Conservation (phyloP, 2,888 invertebrate species). For the Lymantria dispar region DNA sequence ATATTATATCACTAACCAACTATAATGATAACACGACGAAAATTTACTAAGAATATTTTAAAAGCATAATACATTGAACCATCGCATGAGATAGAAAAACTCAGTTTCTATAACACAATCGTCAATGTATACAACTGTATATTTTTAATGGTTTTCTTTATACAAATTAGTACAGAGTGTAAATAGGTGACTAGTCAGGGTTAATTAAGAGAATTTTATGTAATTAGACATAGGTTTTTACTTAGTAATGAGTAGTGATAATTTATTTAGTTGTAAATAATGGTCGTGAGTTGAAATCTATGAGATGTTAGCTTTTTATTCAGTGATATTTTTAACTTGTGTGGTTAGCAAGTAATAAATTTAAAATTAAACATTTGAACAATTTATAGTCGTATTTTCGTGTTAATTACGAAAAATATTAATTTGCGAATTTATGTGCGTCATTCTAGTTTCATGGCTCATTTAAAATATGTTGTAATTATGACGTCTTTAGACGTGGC, state of each 20-base stretch:
- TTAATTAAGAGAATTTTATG: slow-evolving; percentile 32
- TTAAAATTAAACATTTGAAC: not conserved
- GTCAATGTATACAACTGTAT: not conserved
- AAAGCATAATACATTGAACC: not conserved
- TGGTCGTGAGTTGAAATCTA: slow-evolving; percentile 10
- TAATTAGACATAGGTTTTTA: slow-evolving; percentile 37
- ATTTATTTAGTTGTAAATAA: slow-evolving; percentile 13
- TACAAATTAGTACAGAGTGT: not conserved
- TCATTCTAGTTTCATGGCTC: no score
- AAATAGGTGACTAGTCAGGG: slow-evolving; percentile 16
- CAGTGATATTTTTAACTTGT: slow-evolving; percentile 4
- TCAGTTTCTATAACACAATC: not conserved
- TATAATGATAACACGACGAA: not conserved
- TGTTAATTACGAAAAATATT: no score
- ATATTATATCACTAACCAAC: slow-evolving; percentile 1
- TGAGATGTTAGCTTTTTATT: slow-evolving; percentile 3
- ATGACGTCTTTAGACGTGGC: no score
- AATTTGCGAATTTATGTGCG: no score
- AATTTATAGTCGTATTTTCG: no score
- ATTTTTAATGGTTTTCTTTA: not conserved
- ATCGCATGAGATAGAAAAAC: not conserved
- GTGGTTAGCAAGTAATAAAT: slow-evolving; percentile 1
- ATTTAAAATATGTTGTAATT: no score
- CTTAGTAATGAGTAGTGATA: slow-evolving; percentile 29
- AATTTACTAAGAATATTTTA: not conserved